Evolutionary conservation across 1,140 invertebrate genomes (phyloP), one percentile per base, ranked within the genome.

Genomic region (Elymnias hypermnestra): DNA sequence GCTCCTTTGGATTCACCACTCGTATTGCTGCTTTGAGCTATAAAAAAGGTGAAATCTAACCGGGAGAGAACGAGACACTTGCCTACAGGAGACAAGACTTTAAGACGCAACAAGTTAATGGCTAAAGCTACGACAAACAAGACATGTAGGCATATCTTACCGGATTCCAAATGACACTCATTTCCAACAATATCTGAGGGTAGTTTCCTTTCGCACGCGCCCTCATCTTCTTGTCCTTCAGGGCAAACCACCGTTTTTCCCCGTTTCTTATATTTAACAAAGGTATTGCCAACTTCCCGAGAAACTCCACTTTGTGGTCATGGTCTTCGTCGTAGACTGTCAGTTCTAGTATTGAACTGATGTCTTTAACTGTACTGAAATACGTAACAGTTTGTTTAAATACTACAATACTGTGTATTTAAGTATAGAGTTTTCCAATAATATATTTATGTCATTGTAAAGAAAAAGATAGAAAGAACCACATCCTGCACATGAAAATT

Each of bases 241-340:
- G 87, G 0, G 94, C 92, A 76, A 97, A 99, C 97, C 98, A 99
- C 56, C 94, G 89, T 72, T 96, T 96, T 63, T 98, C 96, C 2
- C 95, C 94, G 72, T 96, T 98, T 53, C 92, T 88, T 59, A 99
- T 95, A 71, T 92, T 89, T 10, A 95, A 79, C 5, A 99, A 83
- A 0, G 98, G 98, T 59, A 99, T 93, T 2, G 92, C 92, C 6
- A 99, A 87, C 86, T 96, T 97, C 3, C 98, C 98, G 0, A 99
- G 87, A 83, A 99, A 99, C 83, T 99, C 98, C 0, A 97, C 95
- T 83, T 98, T 98, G 73, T 99, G 97, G 79, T 99, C 97, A 47
- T 95, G 90, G 86, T 99, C 98, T 86, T 99, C 98, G 74, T 99
- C 98, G 76, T 94, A 99, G 0, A 99, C 96, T 0, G 97, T 99